Evolutionary conservation across 2,888 invertebrate species (phyloP), one percentile per base, ranked within the genome.

Genomic region (Patella ulyssiponensis): DNA sequence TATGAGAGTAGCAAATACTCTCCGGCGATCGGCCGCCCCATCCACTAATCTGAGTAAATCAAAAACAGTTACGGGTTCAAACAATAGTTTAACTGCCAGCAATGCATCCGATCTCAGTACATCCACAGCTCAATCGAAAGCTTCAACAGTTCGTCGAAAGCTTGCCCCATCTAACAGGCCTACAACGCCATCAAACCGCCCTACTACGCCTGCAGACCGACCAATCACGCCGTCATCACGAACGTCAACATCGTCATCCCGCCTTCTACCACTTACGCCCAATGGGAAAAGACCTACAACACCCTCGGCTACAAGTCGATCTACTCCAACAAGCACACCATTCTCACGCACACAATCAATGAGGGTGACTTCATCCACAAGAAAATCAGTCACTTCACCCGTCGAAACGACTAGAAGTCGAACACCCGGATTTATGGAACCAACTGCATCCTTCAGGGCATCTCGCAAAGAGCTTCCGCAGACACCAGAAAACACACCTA

Each of bases 381-480:
- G 76, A 20, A 75, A 75, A 4, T 11, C 75, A 20, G 77, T 76
- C 15, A 7, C 53, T 17, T 51, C 64, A 3, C 14, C 71, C 17
- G 74, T 17, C 56, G 70, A n/a, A 51, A 20, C 51, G 12, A 71
- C 80, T 53, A 33, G 23, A 23, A 75, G 74, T 9, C n/a, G 69
- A 20, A 80, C 71, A 52, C 78, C 84, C 2, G 84, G 86, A 2
- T 87, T 88, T 77, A 86, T 87, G 87, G 81, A 85, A 53, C 86
- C 87, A 17, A 88, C 88, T 14, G 84, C 86, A 23, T 80, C 89
- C 17, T 86, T 87, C 7, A 86, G 83, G 78, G 84, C 85, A 1
- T 23, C 64, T 20, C 74, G 84, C 64, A 51, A 80, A 20, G 83
- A 83, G 20, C 77, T 74, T 54, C 51, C 78, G 12, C 83, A 83